Evolutionary conservation across 2,888 invertebrate genomes (phyloP).

Genomic region (Leucoptera coffeella): DNA sequence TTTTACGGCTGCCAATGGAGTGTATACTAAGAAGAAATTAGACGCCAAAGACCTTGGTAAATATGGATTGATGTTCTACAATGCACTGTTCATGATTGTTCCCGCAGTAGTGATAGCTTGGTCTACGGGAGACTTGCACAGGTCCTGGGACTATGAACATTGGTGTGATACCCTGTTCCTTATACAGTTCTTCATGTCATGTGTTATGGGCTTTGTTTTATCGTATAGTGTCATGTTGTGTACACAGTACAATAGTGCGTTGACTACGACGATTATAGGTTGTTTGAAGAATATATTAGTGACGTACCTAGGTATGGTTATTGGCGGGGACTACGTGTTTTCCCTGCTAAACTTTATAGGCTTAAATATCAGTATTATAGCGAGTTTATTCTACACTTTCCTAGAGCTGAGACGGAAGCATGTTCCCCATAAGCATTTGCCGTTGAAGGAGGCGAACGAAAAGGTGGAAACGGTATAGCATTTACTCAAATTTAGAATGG

Average conservation of each 20-base stretch:
- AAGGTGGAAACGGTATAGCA: constrained; percentile 37
- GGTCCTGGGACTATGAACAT: constrained; percentile 57
- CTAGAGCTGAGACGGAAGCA: constrained; percentile 72
- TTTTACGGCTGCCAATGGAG: constrained; percentile 95
- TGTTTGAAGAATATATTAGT: constrained; percentile 97
- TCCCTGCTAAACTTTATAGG: constrained; percentile 92
- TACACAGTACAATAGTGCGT: constrained; percentile 94
- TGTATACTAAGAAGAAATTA: constrained; percentile 93
- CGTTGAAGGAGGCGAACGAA: constrained; percentile 17
- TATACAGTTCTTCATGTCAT: constrained; percentile 78
- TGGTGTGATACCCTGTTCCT: constrained; percentile 77
- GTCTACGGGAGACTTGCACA: constrained; percentile 68
- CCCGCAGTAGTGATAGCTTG: constrained; percentile 69
- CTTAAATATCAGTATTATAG: constrained; percentile 87
- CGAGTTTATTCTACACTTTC: constrained; percentile 81
- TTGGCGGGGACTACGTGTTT: constrained; percentile 97
- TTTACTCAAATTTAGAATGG: too few relatives aligned
- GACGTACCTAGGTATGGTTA: constrained; percentile 96
- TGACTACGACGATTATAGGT: constrained; percentile 97
- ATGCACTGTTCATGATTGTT: constrained; percentile 81
- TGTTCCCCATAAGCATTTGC: constrained; percentile 14
- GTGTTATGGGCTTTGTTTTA: constrained; percentile 93
- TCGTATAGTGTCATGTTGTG: constrained; percentile 94
- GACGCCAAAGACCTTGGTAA: constrained; percentile 90
- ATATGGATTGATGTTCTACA: constrained; percentile 89